Evolutionary conservation across 2,113 vertebrate genomes (phyloP), one percentile per base, ranked within the genome.

Genomic region (Candoia aspera): DNA sequence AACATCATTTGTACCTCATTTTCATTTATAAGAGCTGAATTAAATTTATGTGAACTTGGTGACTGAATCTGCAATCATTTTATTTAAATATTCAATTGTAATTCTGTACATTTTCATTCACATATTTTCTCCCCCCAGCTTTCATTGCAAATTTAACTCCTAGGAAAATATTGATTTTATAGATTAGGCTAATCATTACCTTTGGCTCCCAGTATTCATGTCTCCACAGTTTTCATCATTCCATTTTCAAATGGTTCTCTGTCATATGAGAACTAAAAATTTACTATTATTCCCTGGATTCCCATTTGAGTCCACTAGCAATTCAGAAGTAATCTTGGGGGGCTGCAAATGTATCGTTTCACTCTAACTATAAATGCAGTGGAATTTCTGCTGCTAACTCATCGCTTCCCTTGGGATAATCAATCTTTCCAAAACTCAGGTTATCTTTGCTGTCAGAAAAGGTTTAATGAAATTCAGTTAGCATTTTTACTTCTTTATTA

Each of bases 391-490:
- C 5, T 86, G 68, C 21, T 12, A 79, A 83, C 29, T 49, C 3
- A 1, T 15, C 46, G 15, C 68, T 83, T 33, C 62, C 24, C 8
- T 84, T 73, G 57, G 84, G 49, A 87, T 57, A 87, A n/a, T 46
- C 87, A 19, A 94, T 92, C 93, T 79, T 73, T 8, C 90, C 6
- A 26, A 64, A 90, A 57, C 1, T 84, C 91, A 57, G 46, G 29
- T 24, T 29, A 37, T 33, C 11, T 86, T 94, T 4, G 6, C 15
- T 90, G 57, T 88, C 0, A 0, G 21, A 84, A 93, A 87, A 57
- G 13, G 17, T 92, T 59, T 92, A 59, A 15, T 91, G 8, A 94
- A 93, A 83, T 90, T 93, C 85, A 93, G 24, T 60, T 37, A 90
- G 37, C 42, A 92, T 89, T 94, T 93, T 58, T 84, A n/a, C 49